Conservation (phyloP, 2,113 vertebrate species). For the Syngnathus floridae region DNA sequence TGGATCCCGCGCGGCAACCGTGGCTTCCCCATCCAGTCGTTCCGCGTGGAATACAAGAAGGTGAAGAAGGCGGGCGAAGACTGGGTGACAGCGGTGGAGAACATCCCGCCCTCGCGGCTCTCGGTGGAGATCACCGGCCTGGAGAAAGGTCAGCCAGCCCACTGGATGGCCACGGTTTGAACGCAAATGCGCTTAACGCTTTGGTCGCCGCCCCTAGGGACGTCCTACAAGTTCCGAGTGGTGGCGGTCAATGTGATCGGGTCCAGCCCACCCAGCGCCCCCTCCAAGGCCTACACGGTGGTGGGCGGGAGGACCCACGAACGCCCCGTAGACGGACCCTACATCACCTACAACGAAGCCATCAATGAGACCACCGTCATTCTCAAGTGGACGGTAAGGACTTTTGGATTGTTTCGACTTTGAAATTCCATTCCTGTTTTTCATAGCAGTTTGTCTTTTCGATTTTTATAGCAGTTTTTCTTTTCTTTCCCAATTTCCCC, state of each 20-base stretch:
- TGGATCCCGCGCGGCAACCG: constrained; percentile 97
- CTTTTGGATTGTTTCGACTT: no score
- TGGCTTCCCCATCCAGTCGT: constrained; percentile 93
- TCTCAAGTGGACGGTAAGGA: constrained; percentile 94
- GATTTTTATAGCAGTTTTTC: no score
- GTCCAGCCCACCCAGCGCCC: constrained; percentile 86
- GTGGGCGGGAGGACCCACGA: constrained; percentile 80
- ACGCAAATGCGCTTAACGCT: constrained; percentile 36
- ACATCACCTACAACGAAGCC: constrained; percentile 96
- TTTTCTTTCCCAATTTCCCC: background rate
- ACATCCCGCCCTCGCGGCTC: constrained; percentile 91
- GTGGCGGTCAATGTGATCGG: constrained; percentile 90
- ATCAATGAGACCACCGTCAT: constrained; percentile 95
- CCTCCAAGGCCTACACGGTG: constrained; percentile 86
- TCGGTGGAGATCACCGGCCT: constrained; percentile 90
- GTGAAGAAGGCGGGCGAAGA: constrained; percentile 83
- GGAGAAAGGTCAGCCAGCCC: constrained; percentile 81
- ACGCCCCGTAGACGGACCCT: constrained; percentile 86
- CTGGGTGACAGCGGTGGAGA: constrained; percentile 86
- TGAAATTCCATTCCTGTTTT: no score
- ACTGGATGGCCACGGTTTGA: background rate
- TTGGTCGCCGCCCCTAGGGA: constrained; percentile 65
- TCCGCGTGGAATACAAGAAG: constrained; percentile 91
- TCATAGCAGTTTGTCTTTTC: background rate
- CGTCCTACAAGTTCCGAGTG: constrained; percentile 91